A percentile compares a stretch with the other conserved stretches of the same genome.
Conservation (phyloP, 1,140 invertebrate genomes). For the Neodiprion virginianus region DNA sequence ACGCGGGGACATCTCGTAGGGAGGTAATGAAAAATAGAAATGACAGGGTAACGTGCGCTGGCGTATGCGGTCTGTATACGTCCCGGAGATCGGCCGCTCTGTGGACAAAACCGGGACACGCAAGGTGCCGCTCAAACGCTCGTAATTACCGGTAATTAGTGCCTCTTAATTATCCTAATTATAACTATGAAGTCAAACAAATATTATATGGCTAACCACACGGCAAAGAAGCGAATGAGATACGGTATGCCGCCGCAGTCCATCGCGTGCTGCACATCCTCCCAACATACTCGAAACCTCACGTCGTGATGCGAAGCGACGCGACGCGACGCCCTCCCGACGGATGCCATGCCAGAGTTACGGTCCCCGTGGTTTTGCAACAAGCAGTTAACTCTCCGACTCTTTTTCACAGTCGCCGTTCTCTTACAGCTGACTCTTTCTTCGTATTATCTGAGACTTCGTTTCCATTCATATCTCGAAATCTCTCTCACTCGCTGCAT, state of each 20-base stretch:
- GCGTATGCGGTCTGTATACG: slow-evolving; percentile 9
- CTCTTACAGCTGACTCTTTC: not conserved
- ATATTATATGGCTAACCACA: slow-evolving; percentile 33
- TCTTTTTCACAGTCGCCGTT: slow-evolving; percentile 16
- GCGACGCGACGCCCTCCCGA: slow-evolving; percentile 8
- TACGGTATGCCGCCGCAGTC: slow-evolving; percentile 15
- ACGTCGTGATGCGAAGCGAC: slow-evolving; percentile 23
- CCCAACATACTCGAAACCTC: slow-evolving; percentile 27
- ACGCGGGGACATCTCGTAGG: no score
- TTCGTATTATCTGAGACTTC: not conserved
- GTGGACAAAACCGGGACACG: slow-evolving; percentile 31
- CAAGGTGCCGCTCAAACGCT: slow-evolving; percentile 37
- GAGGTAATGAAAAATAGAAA: not conserved
- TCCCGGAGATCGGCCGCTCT: slow-evolving; percentile 15
- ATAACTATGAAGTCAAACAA: slow-evolving; percentile 48
- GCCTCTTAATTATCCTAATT: slow-evolving; percentile 48
- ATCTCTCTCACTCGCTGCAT: not conserved
- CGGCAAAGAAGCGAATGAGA: slow-evolving; percentile 44
- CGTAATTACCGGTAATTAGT: slow-evolving; percentile 49
- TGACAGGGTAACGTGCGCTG: slow-evolving; percentile 1
- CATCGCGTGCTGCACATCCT: slow-evolving; percentile 30
- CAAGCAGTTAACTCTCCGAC: slow-evolving; percentile 39
- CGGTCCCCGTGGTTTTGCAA: slow-evolving; percentile 41
- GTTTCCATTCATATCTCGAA: not conserved
- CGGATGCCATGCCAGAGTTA: slow-evolving; percentile 32